phyloP scores from a whole-genome alignment of 2,888 invertebrate genomes.

The Sthenelais limicola region DNA sequence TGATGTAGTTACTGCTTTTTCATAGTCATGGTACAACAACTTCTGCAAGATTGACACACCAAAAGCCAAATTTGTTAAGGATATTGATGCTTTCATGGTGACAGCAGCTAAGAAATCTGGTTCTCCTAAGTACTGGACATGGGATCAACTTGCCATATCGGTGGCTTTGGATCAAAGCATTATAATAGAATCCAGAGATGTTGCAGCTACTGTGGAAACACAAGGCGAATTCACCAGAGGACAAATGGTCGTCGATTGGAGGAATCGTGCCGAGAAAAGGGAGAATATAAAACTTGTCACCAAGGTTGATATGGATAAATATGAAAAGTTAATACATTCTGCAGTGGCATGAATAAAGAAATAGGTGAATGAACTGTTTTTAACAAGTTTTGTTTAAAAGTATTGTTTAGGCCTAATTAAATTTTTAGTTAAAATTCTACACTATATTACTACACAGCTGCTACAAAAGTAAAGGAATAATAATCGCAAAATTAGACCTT shows the following conservation, averaged over 20 bases:
- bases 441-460: no score
- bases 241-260: constrained; percentile 77
- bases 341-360: no score
- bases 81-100: background rate
- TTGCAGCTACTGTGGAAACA: constrained; percentile 76
- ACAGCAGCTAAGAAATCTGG: background rate
- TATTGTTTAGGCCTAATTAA: no score
- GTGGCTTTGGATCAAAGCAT: constrained; percentile 56
- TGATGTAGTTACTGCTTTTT: background rate
- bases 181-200: constrained; percentile 53
- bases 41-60: background rate
- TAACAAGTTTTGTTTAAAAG: no score
- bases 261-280: constrained; percentile 47
- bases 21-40: constrained; percentile 29
- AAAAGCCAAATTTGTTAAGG: constrained; percentile 25
- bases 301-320: constrained; percentile 49
- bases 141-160: constrained; percentile 62
- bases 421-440: no score
- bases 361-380: no score
- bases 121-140: constrained; percentile 46
- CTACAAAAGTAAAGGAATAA: no score
- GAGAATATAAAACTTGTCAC: constrained; percentile 60
- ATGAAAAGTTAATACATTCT: no score
- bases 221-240: constrained; percentile 77
- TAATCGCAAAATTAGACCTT: no score